Evolutionary conservation across 2,888 invertebrate genomes (phyloP).

Genomic region (Tinea semifulvella): DNA sequence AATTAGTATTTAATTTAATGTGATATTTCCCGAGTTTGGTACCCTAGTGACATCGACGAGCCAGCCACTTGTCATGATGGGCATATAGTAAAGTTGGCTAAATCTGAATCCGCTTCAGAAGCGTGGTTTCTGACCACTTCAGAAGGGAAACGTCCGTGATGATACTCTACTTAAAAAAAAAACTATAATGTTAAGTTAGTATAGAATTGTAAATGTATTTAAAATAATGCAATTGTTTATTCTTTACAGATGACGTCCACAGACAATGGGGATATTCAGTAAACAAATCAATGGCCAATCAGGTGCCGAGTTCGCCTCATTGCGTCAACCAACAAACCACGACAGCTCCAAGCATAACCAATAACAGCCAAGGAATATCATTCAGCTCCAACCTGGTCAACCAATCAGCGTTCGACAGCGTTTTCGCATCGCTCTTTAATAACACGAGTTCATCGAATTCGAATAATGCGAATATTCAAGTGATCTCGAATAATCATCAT

Average conservation of each 20-base stretch:
- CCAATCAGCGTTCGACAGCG: slow-evolving; percentile 48
- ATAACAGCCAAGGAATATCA: slow-evolving; percentile 54
- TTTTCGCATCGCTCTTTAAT: slow-evolving; percentile 53
- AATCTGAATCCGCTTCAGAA: no score
- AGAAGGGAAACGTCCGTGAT: no score
- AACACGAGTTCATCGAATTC: slow-evolving; percentile 39
- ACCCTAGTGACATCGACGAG: no score
- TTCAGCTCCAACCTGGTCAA: slow-evolving; percentile 40
- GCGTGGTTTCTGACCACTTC: no score
- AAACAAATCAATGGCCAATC: slow-evolving; percentile 33
- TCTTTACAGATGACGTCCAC: slow-evolving; percentile 40
- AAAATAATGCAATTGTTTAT: slow-evolving; percentile 6
- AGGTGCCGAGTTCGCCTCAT: slow-evolving; percentile 38
- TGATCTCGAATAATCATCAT: slow-evolving; percentile 38
- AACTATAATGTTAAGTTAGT: no score
- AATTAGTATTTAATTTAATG: no score
- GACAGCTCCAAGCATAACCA: slow-evolving; percentile 43
- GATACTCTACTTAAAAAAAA: no score
- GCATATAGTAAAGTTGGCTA: no score
- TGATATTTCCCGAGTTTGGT: no score
- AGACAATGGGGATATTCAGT: slow-evolving; percentile 49
- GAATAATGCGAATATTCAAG: slow-evolving; percentile 47
- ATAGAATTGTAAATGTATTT: no score
- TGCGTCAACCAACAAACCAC: slow-evolving; percentile 25
- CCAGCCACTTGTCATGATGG: no score